These are phyloP conservation scores for Craniophora ligustri DNA, from an alignment of 2,888 invertebrate genomes.

Conservation along the genomic window DNA sequence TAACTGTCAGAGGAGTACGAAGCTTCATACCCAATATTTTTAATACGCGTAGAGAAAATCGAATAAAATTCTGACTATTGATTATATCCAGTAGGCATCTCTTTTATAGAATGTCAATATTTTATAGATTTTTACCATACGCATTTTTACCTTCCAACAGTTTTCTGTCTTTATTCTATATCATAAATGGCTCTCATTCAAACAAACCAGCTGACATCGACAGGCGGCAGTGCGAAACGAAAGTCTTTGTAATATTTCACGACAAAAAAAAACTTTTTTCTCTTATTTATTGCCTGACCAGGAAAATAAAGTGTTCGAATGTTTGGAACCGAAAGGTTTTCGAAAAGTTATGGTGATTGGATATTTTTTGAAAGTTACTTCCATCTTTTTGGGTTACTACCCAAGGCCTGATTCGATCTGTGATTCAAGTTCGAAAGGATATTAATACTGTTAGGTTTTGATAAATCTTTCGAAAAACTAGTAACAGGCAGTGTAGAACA, in stretches of 20 bases:
- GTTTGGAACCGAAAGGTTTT: slow-evolving; percentile 30
- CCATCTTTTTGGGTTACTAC: slow-evolving; percentile 3
- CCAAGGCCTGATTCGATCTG: slow-evolving; percentile 1
- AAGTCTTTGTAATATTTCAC: slow-evolving; percentile 54
- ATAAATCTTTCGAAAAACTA: too few species aligned
- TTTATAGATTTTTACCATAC: slow-evolving; percentile 12
- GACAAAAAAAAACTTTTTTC: slow-evolving; percentile 34
- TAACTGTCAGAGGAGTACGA: too few species aligned
- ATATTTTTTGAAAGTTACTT: slow-evolving; percentile 24
- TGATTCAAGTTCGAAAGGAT: slow-evolving; percentile 2
- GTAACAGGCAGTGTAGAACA: too few species aligned
- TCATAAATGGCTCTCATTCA: slow-evolving; percentile 20
- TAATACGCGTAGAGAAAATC: too few species aligned
- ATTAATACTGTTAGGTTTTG: neutral
- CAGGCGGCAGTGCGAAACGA: slow-evolving; percentile 41
- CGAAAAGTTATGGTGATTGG: slow-evolving; percentile 50
- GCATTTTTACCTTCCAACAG: too few species aligned
- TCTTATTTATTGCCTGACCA: slow-evolving; percentile 50
- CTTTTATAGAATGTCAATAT: neutral
- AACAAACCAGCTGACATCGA: slow-evolving; percentile 43
- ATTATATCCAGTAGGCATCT: too few species aligned
- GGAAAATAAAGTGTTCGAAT: slow-evolving; percentile 37
- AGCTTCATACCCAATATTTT: too few species aligned
- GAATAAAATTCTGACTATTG: too few species aligned
- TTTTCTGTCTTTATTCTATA: neutral